Base-by-base conservation (phyloP, 2,888 invertebrate species). In the Lamellibrachia columna region DNA sequence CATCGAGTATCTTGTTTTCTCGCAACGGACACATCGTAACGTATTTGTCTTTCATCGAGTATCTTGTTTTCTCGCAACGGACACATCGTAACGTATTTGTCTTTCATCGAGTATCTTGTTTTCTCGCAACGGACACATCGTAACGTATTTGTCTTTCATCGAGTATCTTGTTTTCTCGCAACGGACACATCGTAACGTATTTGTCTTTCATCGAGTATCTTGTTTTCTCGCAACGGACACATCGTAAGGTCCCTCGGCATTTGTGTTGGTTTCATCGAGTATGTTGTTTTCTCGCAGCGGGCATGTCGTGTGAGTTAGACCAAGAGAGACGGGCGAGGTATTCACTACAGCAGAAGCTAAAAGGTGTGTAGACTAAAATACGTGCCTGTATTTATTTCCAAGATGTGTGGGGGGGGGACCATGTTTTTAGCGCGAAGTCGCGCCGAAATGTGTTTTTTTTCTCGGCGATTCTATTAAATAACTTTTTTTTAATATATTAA, bases 281-380 rank as follows among this genome's bases (percentile, higher is more conserved):
- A 15, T 90, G 11, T 52, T 91, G 90, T 92, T 53, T 22, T 53
- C 55, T 93, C 93, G 53, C 94, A 96, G 96, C 96, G 93, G 95
- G 95, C 6, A 93, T 96, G 90, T 95, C 95, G 58, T 95, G 94
- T 93, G 96, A 96, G 93, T 93, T 96, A 40, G 96, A 96, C 91
- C 96, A 95, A 93, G 96, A 96, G 92, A 93, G 96, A 93, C 96
- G 95, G 93, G 95, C 95, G 1, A 94, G 96, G 91, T 95, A 95
- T 92, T 94, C 96, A 0, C 94, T 96, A 90, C 96, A 96, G 91
- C 96, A 96, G 91, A 96, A 96, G 94, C 94, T 96, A 11, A 96
- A 96, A 95, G 96, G 96, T 96, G 94, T 93, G 92, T 92, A 40
- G 52, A 91, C 53, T 53, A 53, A 53, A 7, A 28, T 53, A 15